Percentiles rank a stretch among this genome's conserved stretches.
phyloP scores from a whole-genome alignment of 2,888 invertebrate species.

The Watsonalla binaria region DNA sequence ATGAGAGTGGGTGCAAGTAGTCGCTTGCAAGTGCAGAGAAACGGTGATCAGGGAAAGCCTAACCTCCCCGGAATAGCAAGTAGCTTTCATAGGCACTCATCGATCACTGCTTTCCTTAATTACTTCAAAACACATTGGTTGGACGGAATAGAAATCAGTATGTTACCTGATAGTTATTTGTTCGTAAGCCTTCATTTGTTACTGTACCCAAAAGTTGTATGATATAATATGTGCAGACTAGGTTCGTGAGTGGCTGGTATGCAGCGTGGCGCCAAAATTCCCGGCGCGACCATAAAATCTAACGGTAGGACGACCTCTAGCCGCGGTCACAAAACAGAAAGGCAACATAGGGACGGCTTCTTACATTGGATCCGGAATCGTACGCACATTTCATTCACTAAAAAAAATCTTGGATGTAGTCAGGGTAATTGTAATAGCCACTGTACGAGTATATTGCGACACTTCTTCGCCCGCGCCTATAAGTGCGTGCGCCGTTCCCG shows the following conservation, averaged over 20 bases:
- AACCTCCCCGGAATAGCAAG: slow-evolving; percentile 18
- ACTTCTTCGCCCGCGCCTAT: no score
- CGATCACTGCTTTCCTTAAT: background rate
- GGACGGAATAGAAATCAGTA: slow-evolving; percentile 8
- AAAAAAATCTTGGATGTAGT: no score
- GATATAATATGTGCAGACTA: slow-evolving; percentile 2
- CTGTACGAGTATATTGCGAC: no score
- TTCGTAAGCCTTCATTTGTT: slow-evolving; percentile 6
- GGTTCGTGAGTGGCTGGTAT: background rate
- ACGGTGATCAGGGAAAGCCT: slow-evolving; percentile 24
- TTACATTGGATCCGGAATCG: no score
- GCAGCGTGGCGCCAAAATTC: slow-evolving; percentile 38
- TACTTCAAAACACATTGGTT: slow-evolving; percentile 23
- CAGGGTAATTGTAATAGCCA: no score
- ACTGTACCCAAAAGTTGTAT: no score
- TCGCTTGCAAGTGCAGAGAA: background rate
- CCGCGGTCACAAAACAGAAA: background rate
- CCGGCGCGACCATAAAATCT: slow-evolving; percentile 28
- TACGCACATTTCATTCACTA: no score
- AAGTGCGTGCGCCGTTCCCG: no score
- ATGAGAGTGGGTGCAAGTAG: slow-evolving; percentile 6
- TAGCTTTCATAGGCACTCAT: slow-evolving; percentile 9
- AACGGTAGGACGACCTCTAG: slow-evolving; percentile 27
- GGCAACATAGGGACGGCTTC: no score
- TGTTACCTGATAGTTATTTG: no score